Conservation (phyloP, 2,888 invertebrate genomes). For the Lathronympha strigana region DNA sequence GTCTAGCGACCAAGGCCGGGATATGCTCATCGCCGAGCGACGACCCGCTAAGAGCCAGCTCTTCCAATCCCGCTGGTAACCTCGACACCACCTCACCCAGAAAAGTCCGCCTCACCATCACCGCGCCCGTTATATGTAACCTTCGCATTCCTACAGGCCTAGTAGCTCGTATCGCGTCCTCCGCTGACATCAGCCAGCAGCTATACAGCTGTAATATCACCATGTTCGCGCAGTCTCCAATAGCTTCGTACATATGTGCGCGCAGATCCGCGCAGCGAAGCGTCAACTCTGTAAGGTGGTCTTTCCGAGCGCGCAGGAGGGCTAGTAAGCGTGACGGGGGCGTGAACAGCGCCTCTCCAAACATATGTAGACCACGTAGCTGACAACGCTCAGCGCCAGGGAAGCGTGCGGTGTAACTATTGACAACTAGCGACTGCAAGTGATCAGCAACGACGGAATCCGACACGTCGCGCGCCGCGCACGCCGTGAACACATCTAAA, state of each 20-base stretch:
- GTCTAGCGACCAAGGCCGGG: constrained; percentile 30
- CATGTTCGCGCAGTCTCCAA: constrained; percentile 48
- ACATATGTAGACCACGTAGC: constrained; percentile 54
- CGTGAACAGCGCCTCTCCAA: constrained; percentile 51
- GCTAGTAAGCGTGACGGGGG: constrained; percentile 46
- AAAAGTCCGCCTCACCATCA: constrained; percentile 47
- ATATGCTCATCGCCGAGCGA: constrained; percentile 49
- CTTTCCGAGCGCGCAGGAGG: constrained; percentile 45
- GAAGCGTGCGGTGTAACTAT: constrained; percentile 47
- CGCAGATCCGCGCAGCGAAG: constrained; percentile 53
- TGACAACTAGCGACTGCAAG: constrained; percentile 50
- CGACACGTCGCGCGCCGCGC: constrained; percentile 28
- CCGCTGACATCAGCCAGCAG: constrained; percentile 52
- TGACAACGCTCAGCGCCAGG: constrained; percentile 26
- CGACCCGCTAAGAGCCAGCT: constrained; percentile 49
- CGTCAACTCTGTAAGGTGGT: constrained; percentile 51
- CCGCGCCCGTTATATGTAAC: constrained; percentile 55
- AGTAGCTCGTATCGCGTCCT: constrained; percentile 44
- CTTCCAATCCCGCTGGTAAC: constrained; percentile 42
- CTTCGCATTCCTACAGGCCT: constrained; percentile 45
- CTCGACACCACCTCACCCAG: constrained; percentile 46
- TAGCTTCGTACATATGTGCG: constrained; percentile 41
- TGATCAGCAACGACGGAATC: constrained; percentile 38
- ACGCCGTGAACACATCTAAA: constrained; percentile 49
- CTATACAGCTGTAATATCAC: constrained; percentile 52